Base-by-base conservation (phyloP, 2,797 vertebrate genomes). In the Cryptoprocta ferox region DNA sequence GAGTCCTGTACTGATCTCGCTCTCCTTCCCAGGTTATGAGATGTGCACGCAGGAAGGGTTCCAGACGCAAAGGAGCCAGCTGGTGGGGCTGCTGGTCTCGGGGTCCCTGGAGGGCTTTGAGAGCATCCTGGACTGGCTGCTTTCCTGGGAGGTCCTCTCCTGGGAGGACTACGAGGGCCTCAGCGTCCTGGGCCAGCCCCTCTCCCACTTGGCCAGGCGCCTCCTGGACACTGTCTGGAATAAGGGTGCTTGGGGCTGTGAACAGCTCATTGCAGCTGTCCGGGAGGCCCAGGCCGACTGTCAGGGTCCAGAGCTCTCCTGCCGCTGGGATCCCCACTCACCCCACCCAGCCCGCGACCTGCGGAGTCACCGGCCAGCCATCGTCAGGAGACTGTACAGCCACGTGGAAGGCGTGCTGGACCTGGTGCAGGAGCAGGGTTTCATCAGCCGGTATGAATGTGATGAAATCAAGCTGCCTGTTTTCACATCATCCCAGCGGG, bases 131-230 rank as follows among this genome's bases (percentile, higher is more conserved):
- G 99, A 99, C 97, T 97, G 99, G 95, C 98, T 99, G 37, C 98
- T 99, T 45, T 98, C 99, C 45, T 98, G 98, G 93, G 99, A 98
- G 0, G 97, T 98, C 65, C 98, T 99, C n/a, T 95, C 96, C 70
- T 99, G 99, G 99, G 99, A 99, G 94, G 99, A 99, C 59, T 99
- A 99, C 65, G 99, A 99, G 92, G 98, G 91, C 59, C 76, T 99
- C 35, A 98, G 97, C 35, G 94, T 98, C 13, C 95, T 95, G 0
- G 98, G 98, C 7, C 98, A 98, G 84, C 82, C 99, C 1, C 97
- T 99, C 39, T 98, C 98, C 28, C 84, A 96, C 75, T 98, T 98
- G 8, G 98, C 98, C 95, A 98, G 99, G 76, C 96, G 98, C 59
- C 97, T 99, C 90, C 98, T 99, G 8, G 99, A 99, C 94, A 93